Evolutionary conservation across 2,113 vertebrate genomes (phyloP).

Genomic region (Onychostoma macrolepis): DNA sequence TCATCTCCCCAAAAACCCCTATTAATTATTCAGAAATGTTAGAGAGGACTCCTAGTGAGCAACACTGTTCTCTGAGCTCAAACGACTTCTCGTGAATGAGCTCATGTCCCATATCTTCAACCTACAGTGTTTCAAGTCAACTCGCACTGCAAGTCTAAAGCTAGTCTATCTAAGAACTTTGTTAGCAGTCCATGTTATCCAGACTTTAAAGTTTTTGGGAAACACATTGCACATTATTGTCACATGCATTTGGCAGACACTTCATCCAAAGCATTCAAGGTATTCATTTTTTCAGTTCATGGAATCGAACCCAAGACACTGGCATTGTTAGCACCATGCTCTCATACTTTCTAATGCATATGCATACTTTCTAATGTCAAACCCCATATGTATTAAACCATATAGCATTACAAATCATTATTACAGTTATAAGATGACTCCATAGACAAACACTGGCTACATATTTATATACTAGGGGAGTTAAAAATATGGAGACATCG

Average conservation of each 20-base stretch:
- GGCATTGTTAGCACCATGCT: too few relatives aligned
- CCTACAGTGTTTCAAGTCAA: not conserved
- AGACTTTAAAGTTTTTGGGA: not conserved
- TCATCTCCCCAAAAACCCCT: conserved; percentile 7
- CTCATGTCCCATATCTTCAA: not conserved
- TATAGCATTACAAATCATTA: not conserved
- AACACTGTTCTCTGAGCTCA: conserved; percentile 7
- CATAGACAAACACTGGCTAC: not conserved
- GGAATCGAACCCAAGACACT: too few relatives aligned
- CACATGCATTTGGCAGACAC: too few relatives aligned
- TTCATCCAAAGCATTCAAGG: too few relatives aligned
- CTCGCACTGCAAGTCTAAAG: not conserved
- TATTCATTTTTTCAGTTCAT: too few relatives aligned
- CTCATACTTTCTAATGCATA: too few relatives aligned
- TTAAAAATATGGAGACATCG: not conserved
- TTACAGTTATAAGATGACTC: not conserved
- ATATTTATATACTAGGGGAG: not conserved
- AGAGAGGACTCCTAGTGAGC: conserved; percentile 22
- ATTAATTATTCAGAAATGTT: conserved; percentile 50
- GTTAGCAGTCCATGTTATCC: not conserved
- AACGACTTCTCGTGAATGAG: not conserved
- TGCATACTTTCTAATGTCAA: too few relatives aligned
- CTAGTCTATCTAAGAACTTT: not conserved
- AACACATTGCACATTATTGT: not conserved
- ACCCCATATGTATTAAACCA: too few relatives aligned